Evolutionary conservation across 2,797 vertebrate species (phyloP).

Genomic region (Parauchenoglanis ngamensis): DNA sequence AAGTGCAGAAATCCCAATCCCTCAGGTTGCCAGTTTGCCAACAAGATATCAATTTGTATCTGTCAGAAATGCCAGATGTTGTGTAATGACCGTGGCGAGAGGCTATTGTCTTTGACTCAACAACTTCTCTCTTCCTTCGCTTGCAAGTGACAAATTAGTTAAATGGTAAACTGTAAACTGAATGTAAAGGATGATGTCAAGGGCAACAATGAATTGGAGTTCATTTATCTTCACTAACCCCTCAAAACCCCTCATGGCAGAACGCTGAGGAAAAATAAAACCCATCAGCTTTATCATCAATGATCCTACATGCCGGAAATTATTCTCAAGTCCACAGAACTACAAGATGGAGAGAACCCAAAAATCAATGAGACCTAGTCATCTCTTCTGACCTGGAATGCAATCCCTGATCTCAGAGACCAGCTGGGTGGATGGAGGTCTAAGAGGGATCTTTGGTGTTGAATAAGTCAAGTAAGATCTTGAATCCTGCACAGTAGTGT

Average conservation of each 20-base stretch:
- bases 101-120: background rate
- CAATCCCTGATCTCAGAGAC: background rate
- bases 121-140: background rate
- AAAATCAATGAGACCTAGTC: too few species aligned
- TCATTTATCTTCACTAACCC: slow-evolving; percentile 1
- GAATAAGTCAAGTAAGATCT: background rate
- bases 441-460: background rate
- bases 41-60: background rate
- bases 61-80: background rate
- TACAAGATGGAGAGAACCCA: background rate
- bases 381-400: background rate
- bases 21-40: background rate
- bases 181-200: background rate
- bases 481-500: background rate
- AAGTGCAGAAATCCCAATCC: slow-evolving; percentile 4
- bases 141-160: background rate
- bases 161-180: background rate
- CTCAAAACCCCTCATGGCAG: background rate
- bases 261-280: too few species aligned
- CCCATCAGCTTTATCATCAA: background rate
- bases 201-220: background rate
- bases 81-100: background rate
- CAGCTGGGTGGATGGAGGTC: background rate
- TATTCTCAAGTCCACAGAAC: too few species aligned
- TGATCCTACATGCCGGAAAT: background rate